Base-by-base conservation (phyloP, 2,888 invertebrate species). In the Hirtodrosophila cameraria region DNA sequence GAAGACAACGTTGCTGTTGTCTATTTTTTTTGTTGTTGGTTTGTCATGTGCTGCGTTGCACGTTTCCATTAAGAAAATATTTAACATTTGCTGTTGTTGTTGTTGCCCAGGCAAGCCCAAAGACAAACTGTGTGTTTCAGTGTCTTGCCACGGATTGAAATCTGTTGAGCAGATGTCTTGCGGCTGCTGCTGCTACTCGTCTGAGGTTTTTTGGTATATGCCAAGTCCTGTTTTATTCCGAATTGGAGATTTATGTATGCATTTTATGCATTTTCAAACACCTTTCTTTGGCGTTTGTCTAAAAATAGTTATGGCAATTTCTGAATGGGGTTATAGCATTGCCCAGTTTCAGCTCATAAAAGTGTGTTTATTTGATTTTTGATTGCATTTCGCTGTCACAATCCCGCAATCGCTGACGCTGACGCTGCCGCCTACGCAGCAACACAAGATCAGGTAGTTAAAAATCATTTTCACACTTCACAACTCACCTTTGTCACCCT, bases 21-120 rank as follows among this genome's bases (percentile, higher is more conserved):
- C 74, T 74, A 71, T 58, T 67, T 70, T 64, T 53, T 59, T 49
- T 43, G 15, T 25, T 23, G 52, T 28, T 52, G 55, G 62, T 58
- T 54, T 68, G 86, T 86, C 82, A 73, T 86, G 78, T 84, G 78
- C 71, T 72, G 52, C 63, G 48, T 48, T 53, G 70, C 59, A 52
- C 81, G 63, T 73, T 86, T 86, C 78, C 85, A 86, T 83, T 86
- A 86, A 77, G 82, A 83, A 83, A 84, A 86, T 83, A 86, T 79
- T 85, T 77, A 87, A 79, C 77, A 69, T 79, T 86, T 79, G 76
- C 38, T n/a, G n/a, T n/a, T n/a, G n/a, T n/a, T n/a, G 2, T 68
- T 75, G 58, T 69, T 62, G 65, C 52, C 49, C 36, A 45, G 48
- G 46, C 53, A 50, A 50, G 49, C 48, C 46, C 23, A 48, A 39